Evolutionary conservation across 2,797 vertebrate species (phyloP), one percentile per base, ranked within the genome.

Genomic region (Leuciscus waleckii): DNA sequence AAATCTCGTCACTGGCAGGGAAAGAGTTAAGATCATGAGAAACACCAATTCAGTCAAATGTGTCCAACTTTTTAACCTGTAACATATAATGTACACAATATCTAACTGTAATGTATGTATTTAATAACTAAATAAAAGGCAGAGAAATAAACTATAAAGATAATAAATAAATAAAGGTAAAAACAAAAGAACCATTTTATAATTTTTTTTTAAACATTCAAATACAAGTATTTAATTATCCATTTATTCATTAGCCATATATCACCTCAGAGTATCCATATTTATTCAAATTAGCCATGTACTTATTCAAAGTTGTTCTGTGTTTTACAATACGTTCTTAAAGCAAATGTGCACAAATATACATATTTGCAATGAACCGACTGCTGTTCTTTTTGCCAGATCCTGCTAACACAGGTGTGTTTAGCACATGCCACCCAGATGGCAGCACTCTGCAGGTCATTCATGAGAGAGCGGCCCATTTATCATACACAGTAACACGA

Each of bases 341-440:
- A 74, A 74, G 46, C 26, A 73, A 29, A 73, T 54, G 13, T 54
- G 46, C 73, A 35, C 10, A 68, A 61, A 13, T 5, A 35, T 35
- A 35, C 43, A 79, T 19, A 67, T 16, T 68, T 51, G 69, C 19
- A 70, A 23, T 43, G 17, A 51, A 70, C 58, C 68, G 79, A 49
- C 78, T 76, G 51, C 70, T 61, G 23, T 70, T 19, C 39, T 35
- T 67, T 39, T 37, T 73, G 67, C n/a, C 68, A 61, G 19, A 32
- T 26, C 41, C 75, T n/a, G 32, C 49, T 23, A 46, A 32, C 29
- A 65, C 71, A 86, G 70, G 43, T 61, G 73, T 87, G 74, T 58
- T 67, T 61, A 69, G 43, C 71, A 82, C 80, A 82, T 83, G 83
- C 51, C 70, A 81, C 83, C 79, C 85, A 89, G 88, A 89, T 82